Evolutionary conservation across 2,888 invertebrate genomes (phyloP).

Genomic region (Athetis lepigone): DNA sequence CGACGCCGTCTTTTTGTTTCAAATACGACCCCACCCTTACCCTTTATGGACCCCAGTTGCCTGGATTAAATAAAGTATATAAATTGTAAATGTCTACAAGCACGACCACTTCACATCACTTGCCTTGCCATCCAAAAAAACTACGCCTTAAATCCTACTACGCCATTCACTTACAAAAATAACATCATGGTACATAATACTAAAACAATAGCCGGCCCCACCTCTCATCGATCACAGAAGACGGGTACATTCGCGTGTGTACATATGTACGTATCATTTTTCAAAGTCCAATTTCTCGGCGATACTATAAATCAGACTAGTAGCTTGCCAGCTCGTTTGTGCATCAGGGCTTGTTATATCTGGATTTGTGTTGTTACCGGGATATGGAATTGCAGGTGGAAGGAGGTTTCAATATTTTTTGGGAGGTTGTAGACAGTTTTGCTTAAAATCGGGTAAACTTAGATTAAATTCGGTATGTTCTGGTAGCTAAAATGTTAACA

Average conservation of each 20-base stretch:
- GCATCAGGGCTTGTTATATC: slow-evolving; percentile 37
- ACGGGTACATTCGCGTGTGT: slow-evolving; percentile 25
- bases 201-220: slow-evolving; percentile 22
- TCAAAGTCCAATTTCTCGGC: slow-evolving; percentile 47
- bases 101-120: no score
- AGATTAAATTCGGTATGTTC: no score
- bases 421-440: no score
- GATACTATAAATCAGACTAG: slow-evolving; percentile 37
- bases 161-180: slow-evolving; percentile 19
- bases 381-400: neutral
- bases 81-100: no score
- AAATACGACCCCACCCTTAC: no score
- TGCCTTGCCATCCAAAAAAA: neutral
- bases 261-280: slow-evolving; percentile 50
- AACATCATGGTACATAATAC: slow-evolving; percentile 9
- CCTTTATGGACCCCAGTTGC: no score
- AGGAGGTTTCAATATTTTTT: neutral
- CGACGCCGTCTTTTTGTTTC: no score
- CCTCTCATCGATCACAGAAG: slow-evolving; percentile 42
- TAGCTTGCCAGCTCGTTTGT: slow-evolving; percentile 11
- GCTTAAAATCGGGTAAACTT: no score
- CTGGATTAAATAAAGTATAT: no score
- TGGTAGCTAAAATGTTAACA: no score
- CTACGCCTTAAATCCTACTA: neutral
- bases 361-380: neutral